phyloP scores from a whole-genome alignment of 2,888 invertebrate species.

The Acanthoscelides obtectus region DNA sequence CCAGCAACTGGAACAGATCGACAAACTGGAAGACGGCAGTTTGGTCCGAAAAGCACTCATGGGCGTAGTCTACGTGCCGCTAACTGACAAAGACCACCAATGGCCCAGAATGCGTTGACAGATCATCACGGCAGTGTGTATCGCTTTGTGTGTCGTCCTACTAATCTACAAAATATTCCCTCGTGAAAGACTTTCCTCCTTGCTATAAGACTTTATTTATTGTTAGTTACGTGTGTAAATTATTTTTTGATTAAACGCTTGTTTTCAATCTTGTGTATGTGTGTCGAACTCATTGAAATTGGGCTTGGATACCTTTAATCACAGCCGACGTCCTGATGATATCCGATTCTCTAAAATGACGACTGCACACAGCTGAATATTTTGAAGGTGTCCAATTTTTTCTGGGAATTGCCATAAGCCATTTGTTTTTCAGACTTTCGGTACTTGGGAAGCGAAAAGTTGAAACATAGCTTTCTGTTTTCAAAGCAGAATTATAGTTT shows the following conservation, averaged over 20 bases:
- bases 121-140: conserved; percentile 7
- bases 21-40: conserved; percentile 78
- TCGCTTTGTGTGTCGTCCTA: background rate
- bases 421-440: no score
- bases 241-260: background rate
- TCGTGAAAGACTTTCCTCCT: background rate
- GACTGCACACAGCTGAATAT: no score
- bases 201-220: background rate
- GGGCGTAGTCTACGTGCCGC: conserved; percentile 95
- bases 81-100: conserved; percentile 80
- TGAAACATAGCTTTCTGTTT: no score
- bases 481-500: no score
- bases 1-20: conserved; percentile 85
- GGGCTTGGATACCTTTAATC: no score
- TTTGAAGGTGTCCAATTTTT: no score
- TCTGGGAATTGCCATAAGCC: no score
- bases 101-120: conserved; percentile 53
- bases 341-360: no score
- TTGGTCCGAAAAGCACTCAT: conserved; percentile 74
- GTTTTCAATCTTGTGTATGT: no score
- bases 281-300: no score
- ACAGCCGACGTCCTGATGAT: no score
- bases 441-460: no score
- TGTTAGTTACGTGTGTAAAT: background rate
- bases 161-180: background rate